Percentiles rank a stretch among this genome's conserved stretches.
Evolutionary conservation across 2,797 vertebrate genomes (phyloP).

Genomic region (Prionace glauca): DNA sequence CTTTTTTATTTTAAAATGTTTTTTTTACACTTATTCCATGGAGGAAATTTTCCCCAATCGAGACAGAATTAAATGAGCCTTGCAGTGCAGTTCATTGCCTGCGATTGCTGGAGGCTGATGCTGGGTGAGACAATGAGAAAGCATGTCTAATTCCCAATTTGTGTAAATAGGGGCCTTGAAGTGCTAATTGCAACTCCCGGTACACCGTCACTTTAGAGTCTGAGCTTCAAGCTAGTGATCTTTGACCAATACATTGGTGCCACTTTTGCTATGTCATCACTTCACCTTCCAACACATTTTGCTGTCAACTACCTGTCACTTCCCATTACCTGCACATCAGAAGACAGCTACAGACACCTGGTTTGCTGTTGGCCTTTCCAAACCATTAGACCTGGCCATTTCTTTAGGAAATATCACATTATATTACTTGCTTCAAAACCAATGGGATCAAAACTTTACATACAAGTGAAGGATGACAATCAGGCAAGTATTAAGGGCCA

Average conservation of each 20-base stretch:
- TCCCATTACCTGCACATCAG: not conserved
- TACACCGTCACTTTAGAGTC: not conserved
- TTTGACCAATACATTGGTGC: not conserved
- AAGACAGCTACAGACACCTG: not conserved
- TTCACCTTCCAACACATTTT: not conserved
- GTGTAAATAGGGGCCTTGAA: not conserved
- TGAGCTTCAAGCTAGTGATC: not conserved
- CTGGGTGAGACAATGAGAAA: not conserved
- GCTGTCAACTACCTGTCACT: not conserved
- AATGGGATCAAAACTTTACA: not conserved
- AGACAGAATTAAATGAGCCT: not conserved
- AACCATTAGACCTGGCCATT: not conserved
- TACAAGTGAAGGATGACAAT: not conserved
- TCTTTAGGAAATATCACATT: not conserved
- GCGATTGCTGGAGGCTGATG: not conserved
- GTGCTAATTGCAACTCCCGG: not conserved
- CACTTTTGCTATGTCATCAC: not conserved
- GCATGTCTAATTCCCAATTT: not conserved
- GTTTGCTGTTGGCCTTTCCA: not conserved
- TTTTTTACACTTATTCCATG: not conserved
- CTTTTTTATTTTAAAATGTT: not conserved
- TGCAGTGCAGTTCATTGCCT: not conserved
- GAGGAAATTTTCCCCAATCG: not conserved
- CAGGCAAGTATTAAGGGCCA: not conserved
- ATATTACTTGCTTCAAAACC: not conserved